phyloP scores from a whole-genome alignment of 1,140 invertebrate species.

The Drosophila parvula region DNA sequence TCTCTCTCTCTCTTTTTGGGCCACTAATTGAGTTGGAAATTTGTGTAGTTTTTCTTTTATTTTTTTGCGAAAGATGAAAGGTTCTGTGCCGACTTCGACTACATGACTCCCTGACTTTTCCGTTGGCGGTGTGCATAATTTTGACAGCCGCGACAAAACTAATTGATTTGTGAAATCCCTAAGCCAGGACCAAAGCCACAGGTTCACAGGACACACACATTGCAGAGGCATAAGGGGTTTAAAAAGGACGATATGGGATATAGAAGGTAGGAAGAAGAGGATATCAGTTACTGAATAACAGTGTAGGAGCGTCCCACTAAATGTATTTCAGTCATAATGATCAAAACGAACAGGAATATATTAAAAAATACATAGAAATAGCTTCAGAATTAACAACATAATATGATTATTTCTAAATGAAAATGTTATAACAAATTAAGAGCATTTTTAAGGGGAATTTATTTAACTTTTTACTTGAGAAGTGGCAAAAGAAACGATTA shows the following conservation, averaged over 20 bases:
- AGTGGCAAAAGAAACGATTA: no score
- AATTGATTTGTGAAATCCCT: constrained; percentile 71
- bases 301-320: no score
- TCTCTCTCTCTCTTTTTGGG: constrained; percentile 37
- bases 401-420: no score
- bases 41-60: constrained; percentile 53
- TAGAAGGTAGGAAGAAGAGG: no score
- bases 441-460: no score
- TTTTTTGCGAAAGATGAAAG: constrained; percentile 74
- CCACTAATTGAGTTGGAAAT: constrained; percentile 81
- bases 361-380: no score
- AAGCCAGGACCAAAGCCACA: constrained; percentile 63
- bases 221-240: constrained; percentile 2
- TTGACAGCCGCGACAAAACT: constrained; percentile 82
- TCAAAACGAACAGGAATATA: no score
- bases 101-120: constrained; percentile 55
- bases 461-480: no score
- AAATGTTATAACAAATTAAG: no score
- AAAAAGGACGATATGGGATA: not conserved
- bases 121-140: constrained; percentile 51
- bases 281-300: no score
- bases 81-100: constrained; percentile 35
- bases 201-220: constrained; percentile 68
- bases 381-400: no score
- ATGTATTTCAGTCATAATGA: no score